Conservation (phyloP, 2,113 vertebrate species). For the Girardinichthys multiradiatus region DNA sequence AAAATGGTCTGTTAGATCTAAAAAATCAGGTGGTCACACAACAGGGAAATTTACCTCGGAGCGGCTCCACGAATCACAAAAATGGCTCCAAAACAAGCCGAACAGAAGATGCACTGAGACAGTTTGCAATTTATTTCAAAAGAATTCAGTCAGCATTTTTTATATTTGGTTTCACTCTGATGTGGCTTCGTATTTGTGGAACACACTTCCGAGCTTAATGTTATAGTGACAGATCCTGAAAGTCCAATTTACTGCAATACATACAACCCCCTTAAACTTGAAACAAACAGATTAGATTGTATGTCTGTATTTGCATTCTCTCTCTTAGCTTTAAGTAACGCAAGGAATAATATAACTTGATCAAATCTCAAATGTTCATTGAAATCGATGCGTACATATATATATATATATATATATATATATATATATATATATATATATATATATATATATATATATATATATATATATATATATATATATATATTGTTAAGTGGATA, state of each 20-base stretch:
- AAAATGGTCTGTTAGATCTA: not conserved
- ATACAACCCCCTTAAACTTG: constrained; percentile 5
- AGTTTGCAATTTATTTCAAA: not conserved
- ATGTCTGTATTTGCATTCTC: constrained; percentile 12
- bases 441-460: not conserved
- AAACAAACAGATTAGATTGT: constrained; percentile 14
- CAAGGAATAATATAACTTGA: too few relatives aligned
- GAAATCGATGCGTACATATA: too few relatives aligned
- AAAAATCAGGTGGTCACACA: too few relatives aligned
- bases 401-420: too few relatives aligned
- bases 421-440: too few relatives aligned
- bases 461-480: too few relatives aligned
- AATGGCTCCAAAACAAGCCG: not conserved
- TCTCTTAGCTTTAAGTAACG: too few relatives aligned
- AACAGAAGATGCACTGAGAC: not conserved
- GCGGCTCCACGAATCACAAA: not conserved
- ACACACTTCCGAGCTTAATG: not conserved
- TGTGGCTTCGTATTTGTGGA: not conserved
- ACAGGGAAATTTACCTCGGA: not conserved
- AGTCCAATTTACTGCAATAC: constrained; percentile 9
- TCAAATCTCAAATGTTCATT: too few relatives aligned
- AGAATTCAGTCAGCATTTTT: not conserved
- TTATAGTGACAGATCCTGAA: constrained; percentile 16
- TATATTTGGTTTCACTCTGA: not conserved
- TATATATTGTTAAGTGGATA: not conserved